Evolutionary conservation across 2,888 invertebrate species (phyloP), one percentile per base, ranked within the genome.

Genomic region (Atethmia centrago): DNA sequence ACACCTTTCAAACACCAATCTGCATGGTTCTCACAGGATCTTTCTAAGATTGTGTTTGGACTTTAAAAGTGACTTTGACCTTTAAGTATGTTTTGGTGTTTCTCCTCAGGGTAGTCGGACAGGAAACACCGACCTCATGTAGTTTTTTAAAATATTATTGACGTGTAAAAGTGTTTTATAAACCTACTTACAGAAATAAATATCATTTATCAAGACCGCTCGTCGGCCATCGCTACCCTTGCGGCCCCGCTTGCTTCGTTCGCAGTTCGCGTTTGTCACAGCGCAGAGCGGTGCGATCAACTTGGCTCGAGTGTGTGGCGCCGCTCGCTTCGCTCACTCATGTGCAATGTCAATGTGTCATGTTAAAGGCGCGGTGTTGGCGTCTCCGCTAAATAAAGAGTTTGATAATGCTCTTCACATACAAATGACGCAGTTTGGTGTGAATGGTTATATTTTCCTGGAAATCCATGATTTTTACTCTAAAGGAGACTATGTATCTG

Each of bases 281-380:
- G n/a, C n/a, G n/a, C n/a, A 3, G 2, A 3, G n/a, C 51, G 12
- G 51, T 51, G n/a, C 51, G 12, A n/a, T 25, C 16, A 45, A 2
- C 55, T 45, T 40, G 12, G 12, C 40, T 25, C 14, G 25, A 25
- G 25, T 4, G 19, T 42, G 42, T 1, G 12, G 19, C 36, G 7
- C 42, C 3, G 25, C 16, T 42, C 58, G 14, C 58, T 58, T 28
- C 14, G 21, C 45, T 31, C 3, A 14, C 14, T 36, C n/a, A 31
- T 19, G 14, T 25, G n/a, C n/a, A n/a, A n/a, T n/a, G n/a, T n/a
- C n/a, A n/a, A n/a, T 40, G 10, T 78, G 12, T 53, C 21, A 25
- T 61, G 45, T 75, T 79, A 16, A 61, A 79, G 75, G 80, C 0
- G 80, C 75, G 16, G 72, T 76, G 61, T 19, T 76, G 53, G 80